These are phyloP conservation scores for Lydus trimaculatus DNA, from an alignment of 2,888 invertebrate genomes.

Conservation along the genomic window DNA sequence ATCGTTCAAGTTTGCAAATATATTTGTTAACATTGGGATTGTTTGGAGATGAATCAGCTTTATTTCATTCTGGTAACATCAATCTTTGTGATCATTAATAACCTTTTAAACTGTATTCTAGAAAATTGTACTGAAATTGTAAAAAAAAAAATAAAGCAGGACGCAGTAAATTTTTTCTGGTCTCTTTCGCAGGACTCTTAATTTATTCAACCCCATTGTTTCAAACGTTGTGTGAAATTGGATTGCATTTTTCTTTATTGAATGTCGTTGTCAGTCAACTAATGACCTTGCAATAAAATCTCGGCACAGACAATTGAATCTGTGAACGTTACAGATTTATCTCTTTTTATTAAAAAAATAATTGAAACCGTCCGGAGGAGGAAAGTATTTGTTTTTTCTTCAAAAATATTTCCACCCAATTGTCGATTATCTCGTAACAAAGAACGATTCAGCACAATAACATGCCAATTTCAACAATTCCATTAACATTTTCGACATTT, in stretches of 20 bases:
- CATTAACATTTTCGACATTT: not conserved
- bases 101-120: conserved; percentile 26
- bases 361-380: not conserved
- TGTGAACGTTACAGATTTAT: not conserved
- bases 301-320: not conserved
- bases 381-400: not conserved
- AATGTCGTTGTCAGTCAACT: conserved; percentile 14
- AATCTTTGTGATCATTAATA: conserved; percentile 35
- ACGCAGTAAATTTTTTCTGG: not conserved
- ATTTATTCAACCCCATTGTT: conserved; percentile 31
- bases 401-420: not conserved
- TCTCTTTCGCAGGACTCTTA: not conserved
- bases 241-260: conserved; percentile 22
- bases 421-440: not conserved
- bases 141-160: too few species aligned
- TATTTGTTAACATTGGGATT: conserved; percentile 31
- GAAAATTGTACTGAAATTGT: conserved; percentile 13
- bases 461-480: not conserved
- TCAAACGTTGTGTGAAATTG: conserved; percentile 28
- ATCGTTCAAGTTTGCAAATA: conserved; percentile 29
- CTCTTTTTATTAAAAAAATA: not conserved
- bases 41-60: conserved; percentile 25
- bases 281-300: conserved; percentile 8
- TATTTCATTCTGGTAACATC: conserved; percentile 28
- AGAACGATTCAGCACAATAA: not conserved